Conservation (phyloP, 2,888 invertebrate species). For the Hirudinaria manillensis region DNA sequence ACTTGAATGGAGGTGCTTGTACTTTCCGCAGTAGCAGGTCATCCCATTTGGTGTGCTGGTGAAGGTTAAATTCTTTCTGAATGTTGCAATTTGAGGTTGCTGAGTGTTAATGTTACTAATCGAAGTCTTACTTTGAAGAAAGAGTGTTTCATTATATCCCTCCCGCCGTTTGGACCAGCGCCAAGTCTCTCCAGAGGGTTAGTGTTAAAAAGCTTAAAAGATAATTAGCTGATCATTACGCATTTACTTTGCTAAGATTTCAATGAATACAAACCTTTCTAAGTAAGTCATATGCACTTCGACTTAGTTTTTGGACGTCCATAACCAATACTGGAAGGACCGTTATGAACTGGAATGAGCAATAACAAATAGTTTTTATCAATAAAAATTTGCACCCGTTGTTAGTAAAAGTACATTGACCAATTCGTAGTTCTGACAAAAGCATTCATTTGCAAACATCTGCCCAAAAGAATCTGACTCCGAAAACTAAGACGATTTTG, state of each 20-base stretch:
- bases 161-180: conserved; percentile 23
- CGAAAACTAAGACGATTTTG: too few species aligned
- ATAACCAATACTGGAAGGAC: conserved; percentile 16
- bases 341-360: conserved; percentile 23
- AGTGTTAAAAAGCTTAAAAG: background rate
- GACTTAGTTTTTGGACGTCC: conserved; percentile 11
- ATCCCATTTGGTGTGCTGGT: conserved; percentile 21
- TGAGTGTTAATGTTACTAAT: too few species aligned
- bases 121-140: conserved; percentile 23
- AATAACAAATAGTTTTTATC: background rate
- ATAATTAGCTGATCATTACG: background rate
- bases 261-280: conserved; percentile 7
- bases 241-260: background rate
- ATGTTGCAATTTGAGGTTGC: background rate
- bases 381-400: background rate
- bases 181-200: conserved; percentile 29
- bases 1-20: conserved; percentile 11
- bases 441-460: too few species aligned
- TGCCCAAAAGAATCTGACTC: too few species aligned
- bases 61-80: background rate
- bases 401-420: too few species aligned
- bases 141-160: conserved; percentile 24
- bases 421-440: too few species aligned
- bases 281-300: conserved; percentile 17
- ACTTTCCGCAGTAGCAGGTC: conserved; percentile 10